Evolutionary conservation across 1,140 invertebrate species (phyloP).

Genomic region (Tenebrio molitor): DNA sequence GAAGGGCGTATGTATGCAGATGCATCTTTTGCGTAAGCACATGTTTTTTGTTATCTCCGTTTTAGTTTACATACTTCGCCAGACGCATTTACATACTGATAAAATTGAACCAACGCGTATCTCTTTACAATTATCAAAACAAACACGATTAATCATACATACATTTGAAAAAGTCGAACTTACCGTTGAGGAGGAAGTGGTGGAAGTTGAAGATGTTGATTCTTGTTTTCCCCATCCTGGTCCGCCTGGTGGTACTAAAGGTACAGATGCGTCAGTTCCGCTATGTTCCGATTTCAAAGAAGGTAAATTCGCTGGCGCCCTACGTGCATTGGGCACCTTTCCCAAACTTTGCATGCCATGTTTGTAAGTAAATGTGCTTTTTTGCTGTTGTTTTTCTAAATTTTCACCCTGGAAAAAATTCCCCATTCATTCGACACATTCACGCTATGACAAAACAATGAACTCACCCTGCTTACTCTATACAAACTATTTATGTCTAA

Average conservation of each 20-base stretch:
- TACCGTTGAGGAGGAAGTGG: conserved; percentile 38
- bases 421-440: neutral
- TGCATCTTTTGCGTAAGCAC: too few species aligned
- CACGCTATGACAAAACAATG: conserved; percentile 15
- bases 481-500: conserved; percentile 98
- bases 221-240: conserved; percentile 67
- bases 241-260: conserved; percentile 65
- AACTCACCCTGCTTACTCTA: conserved; percentile 86
- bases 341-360: conserved; percentile 99
- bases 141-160: neutral
- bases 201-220: conserved; percentile 51
- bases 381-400: conserved; percentile 87
- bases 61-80: too few species aligned
- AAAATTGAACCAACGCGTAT: too few species aligned
- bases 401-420: conserved; percentile 83
- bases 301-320: conserved; percentile 96
- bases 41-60: too few species aligned
- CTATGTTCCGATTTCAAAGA: conserved; percentile 93
- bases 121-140: too few species aligned
- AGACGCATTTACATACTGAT: too few species aligned
- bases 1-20: too few species aligned
- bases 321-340: conserved; percentile 95
- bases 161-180: too few species aligned
- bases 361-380: conserved; percentile 88
- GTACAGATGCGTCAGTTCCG: conserved; percentile 65